Percentiles rank a stretch among this genome's conserved stretches.
phyloP scores from a whole-genome alignment of 2,113 vertebrate genomes.

The Choloepus hoffmanni region DNA sequence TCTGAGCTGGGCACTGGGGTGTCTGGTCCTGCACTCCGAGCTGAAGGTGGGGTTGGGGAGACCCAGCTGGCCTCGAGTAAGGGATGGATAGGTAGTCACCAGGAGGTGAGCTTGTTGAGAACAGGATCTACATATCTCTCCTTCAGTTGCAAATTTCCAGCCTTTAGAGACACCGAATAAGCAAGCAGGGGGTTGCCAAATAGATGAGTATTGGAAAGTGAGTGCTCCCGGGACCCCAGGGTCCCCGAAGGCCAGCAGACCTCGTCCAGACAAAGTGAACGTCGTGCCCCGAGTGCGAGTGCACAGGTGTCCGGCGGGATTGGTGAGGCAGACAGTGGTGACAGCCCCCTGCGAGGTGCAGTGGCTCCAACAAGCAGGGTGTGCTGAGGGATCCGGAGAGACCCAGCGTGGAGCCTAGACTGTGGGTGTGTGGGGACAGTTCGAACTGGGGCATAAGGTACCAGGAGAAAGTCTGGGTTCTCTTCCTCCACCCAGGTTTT shows the following conservation, averaged over 20 bases:
- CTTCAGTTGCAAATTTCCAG: not conserved
- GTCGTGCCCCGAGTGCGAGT: fast-evolving
- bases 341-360: not conserved
- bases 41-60: not conserved
- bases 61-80: not conserved
- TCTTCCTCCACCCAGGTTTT: not conserved
- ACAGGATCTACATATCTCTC: not conserved
- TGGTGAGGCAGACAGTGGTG: not conserved
- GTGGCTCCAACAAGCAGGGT: not conserved
- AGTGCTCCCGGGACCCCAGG: not conserved
- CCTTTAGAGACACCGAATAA: not conserved
- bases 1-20: not conserved
- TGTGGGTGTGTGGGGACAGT: not conserved
- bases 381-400: not conserved
- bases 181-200: not conserved
- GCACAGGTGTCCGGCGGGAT: not conserved
- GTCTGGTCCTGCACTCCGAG: not conserved
- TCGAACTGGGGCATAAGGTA: not conserved
- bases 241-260: not conserved
- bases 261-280: not conserved
- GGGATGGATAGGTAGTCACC: not conserved
- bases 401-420: not conserved
- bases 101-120: not conserved
- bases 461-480: not conserved
- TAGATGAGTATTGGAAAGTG: not conserved